A percentile compares a stretch with the other conserved stretches of the same genome.
Evolutionary conservation across 92 coral and sea anemone species (phyloP).

Genomic region (Chrysogorgia sp.): DNA sequence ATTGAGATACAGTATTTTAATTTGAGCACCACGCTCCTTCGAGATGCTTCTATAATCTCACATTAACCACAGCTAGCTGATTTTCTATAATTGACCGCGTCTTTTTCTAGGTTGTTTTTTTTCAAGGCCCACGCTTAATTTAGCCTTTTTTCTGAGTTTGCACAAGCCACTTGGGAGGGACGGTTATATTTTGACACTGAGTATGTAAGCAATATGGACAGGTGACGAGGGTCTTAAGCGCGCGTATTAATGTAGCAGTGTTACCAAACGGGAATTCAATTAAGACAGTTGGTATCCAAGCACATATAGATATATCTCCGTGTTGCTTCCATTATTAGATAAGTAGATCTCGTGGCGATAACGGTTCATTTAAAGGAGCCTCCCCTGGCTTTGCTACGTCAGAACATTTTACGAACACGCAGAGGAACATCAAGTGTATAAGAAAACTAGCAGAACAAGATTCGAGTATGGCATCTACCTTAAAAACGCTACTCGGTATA

Average conservation of each 20-base stretch:
- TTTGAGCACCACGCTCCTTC: too few relatives aligned
- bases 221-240: not conserved
- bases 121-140: too few relatives aligned
- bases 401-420: not conserved
- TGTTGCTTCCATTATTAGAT: slow-evolving; percentile 15
- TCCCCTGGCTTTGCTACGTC: not conserved
- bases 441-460: not conserved
- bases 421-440: not conserved
- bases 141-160: too few relatives aligned
- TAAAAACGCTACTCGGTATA: too few relatives aligned
- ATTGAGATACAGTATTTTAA: too few relatives aligned
- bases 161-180: too few relatives aligned
- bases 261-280: not conserved
- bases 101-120: too few relatives aligned
- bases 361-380: not conserved
- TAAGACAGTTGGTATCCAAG: slow-evolving; percentile 13
- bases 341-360: slow-evolving; percentile 8
- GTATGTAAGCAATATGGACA: not conserved
- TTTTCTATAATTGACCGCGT: too few relatives aligned
- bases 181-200: too few relatives aligned
- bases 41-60: too few relatives aligned
- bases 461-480: too few relatives aligned
- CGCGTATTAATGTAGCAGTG: not conserved
- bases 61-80: too few relatives aligned
- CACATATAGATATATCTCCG: slow-evolving; percentile 18